Conservation (phyloP, 2,888 invertebrate species). For the Cryptocheilus praepositus region DNA sequence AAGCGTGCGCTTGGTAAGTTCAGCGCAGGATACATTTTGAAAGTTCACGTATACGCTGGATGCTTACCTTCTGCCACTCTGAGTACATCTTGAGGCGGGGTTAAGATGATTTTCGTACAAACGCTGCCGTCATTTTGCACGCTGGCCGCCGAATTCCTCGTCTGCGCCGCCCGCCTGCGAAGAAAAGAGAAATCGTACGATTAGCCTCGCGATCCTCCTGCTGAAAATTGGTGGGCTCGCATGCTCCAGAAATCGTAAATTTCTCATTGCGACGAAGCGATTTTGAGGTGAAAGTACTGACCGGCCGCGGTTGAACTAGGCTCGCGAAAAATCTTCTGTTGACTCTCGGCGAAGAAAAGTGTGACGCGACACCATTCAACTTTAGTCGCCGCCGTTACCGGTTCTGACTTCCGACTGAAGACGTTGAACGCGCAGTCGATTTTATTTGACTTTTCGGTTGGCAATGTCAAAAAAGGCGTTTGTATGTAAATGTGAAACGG, state of each 20-base stretch:
- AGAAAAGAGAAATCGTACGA: conserved; percentile 1
- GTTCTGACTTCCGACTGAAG: too few relatives aligned
- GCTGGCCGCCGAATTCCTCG: conserved; percentile 16
- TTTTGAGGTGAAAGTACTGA: conserved; percentile 1
- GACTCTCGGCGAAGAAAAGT: too few relatives aligned
- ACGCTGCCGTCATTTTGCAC: conserved; percentile 60
- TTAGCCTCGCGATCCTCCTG: background rate
- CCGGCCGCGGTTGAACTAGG: background rate
- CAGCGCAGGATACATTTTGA: too few relatives aligned
- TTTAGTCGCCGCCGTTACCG: too few relatives aligned
- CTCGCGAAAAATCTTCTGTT: too few relatives aligned
- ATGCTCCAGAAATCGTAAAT: background rate
- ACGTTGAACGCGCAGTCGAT: too few relatives aligned
- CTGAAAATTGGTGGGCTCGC: background rate
- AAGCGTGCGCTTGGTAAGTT: too few relatives aligned
- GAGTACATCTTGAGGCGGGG: conserved; percentile 61
- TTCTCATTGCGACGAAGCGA: background rate
- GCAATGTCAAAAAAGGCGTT: too few relatives aligned
- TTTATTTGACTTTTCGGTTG: too few relatives aligned
- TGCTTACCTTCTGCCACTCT: conserved; percentile 71
- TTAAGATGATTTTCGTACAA: conserved; percentile 51
- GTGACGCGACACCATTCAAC: too few relatives aligned
- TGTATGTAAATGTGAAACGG: too few relatives aligned
- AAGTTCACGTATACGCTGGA: too few relatives aligned
- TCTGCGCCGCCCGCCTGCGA: conserved; percentile 26